phyloP scores from a whole-genome alignment of 1,140 invertebrate species.

The Pentalonia nigronervosa region DNA sequence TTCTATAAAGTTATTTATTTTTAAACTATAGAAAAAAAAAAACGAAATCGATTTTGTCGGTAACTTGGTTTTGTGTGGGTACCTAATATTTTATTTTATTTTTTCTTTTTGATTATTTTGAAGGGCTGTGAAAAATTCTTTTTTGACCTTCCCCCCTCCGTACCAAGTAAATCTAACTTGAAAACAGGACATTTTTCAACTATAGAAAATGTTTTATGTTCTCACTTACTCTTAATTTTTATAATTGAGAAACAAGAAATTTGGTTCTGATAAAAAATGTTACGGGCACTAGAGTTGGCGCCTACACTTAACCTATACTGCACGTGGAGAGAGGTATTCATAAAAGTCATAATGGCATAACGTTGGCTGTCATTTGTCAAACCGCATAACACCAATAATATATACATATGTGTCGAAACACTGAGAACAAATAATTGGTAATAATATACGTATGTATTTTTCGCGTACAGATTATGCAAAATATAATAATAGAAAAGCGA shows the following conservation, averaged over 20 bases:
- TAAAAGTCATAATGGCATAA: background rate
- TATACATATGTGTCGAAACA: background rate
- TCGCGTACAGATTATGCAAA: background rate
- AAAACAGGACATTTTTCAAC: no score
- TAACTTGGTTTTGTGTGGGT: no score
- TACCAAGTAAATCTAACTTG: no score
- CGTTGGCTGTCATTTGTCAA: background rate
- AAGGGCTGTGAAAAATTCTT: no score
- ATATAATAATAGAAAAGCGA: background rate
- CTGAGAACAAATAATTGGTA: background rate
- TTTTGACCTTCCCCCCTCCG: no score
- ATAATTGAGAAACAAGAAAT: background rate
- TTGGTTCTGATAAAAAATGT: background rate
- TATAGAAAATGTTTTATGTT: no score
- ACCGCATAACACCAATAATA: background rate
- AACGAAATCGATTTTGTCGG: no score
- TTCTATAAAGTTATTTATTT: no score
- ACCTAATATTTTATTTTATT: no score
- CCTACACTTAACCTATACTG: background rate
- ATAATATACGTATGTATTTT: background rate
- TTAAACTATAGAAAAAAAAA: no score
- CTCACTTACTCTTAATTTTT: no score
- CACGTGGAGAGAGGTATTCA: background rate
- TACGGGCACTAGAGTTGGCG: background rate
- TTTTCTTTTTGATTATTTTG: no score